Evolutionary conservation across 2,888 invertebrate species (phyloP).

Genomic region (Microplitis manilae): DNA sequence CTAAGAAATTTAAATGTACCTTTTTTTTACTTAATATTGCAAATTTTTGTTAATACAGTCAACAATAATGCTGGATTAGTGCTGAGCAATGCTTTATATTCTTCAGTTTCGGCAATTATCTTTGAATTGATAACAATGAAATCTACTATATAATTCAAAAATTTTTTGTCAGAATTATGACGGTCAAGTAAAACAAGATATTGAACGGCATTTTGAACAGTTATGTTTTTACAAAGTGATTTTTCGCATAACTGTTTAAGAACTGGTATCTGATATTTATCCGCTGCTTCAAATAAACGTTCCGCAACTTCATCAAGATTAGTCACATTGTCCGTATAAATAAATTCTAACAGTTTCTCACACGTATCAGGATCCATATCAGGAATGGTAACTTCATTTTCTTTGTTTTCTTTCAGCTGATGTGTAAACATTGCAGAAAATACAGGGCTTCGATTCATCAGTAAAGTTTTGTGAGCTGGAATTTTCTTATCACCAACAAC

Average conservation of each 20-base stretch:
- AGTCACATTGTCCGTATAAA: background rate
- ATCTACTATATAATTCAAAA: background rate
- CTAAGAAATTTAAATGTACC: background rate
- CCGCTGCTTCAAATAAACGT: constrained; percentile 10
- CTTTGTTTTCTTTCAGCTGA: background rate
- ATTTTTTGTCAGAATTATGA: background rate
- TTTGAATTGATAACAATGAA: background rate
- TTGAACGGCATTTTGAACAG: constrained; percentile 20
- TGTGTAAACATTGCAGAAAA: constrained; percentile 24
- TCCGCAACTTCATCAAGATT: constrained; percentile 6
- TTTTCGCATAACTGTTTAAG: constrained; percentile 23
- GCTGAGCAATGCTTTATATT: background rate
- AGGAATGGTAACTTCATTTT: constrained; percentile 5
- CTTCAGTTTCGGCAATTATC: background rate
- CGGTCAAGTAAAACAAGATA: background rate
- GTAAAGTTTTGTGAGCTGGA: constrained; percentile 16
- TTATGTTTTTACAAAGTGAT: background rate
- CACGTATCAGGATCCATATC: constrained; percentile 10
- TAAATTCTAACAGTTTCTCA: background rate
- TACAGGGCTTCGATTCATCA: constrained; percentile 19
- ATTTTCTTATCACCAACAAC: constrained; percentile 8
- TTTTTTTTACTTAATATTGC: background rate
- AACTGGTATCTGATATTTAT: constrained; percentile 4
- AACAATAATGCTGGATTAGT: background rate
- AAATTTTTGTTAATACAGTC: background rate